Conservation (phyloP, 2,113 vertebrate genomes). For the Lophochroa leadbeateri region DNA sequence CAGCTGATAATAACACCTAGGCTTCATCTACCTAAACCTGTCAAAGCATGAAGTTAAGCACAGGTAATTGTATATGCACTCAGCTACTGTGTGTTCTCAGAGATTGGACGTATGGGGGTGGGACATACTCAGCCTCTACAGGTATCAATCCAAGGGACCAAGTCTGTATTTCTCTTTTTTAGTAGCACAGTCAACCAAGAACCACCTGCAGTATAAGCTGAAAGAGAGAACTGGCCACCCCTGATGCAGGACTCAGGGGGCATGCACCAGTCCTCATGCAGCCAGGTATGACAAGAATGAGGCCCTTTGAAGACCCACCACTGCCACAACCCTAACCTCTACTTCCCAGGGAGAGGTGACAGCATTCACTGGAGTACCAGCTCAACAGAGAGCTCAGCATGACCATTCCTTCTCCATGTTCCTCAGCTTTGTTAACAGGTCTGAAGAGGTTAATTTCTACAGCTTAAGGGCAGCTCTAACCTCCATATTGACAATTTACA, state of each 20-base stretch:
- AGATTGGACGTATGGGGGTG: fast-evolving
- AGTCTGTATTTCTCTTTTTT: fast-evolving
- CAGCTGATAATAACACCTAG: not conserved
- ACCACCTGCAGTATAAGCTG: not conserved
- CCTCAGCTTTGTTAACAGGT: not conserved
- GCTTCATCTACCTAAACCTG: not conserved
- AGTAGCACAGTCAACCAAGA: fast-evolving
- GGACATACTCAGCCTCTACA: not conserved
- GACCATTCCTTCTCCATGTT: not conserved
- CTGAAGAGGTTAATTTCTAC: constrained; percentile 29
- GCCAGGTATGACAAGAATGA: not conserved
- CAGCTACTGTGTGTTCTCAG: not conserved
- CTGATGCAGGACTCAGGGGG: fast-evolving
- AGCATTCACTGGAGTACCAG: fast-evolving
- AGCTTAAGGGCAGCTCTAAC: constrained; percentile 37
- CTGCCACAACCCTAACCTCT: fast-evolving
- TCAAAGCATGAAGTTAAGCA: not conserved
- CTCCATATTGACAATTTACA: constrained; percentile 65
- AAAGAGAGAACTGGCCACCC: not conserved
- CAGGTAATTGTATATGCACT: not conserved
- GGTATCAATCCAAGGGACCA: not conserved
- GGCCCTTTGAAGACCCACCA: not conserved
- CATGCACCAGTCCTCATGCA: not conserved
- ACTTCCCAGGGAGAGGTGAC: fast-evolving
- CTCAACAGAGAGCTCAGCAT: not conserved